Evolutionary conservation across 1,140 invertebrate genomes (phyloP).

Genomic region (Heliconius congener): DNA sequence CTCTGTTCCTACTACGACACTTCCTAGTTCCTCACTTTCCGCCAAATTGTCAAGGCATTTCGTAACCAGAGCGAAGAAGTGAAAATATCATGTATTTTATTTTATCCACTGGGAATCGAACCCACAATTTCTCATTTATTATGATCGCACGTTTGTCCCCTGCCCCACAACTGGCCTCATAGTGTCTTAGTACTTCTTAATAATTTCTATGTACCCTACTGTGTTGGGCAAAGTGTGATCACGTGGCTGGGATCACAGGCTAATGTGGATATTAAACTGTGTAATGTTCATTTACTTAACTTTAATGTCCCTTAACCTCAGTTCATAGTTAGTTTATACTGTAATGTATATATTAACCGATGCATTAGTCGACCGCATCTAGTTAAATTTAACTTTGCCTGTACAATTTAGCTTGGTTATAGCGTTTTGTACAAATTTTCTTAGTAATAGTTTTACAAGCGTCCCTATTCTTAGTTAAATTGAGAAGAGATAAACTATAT

Average conservation of each 20-base stretch:
- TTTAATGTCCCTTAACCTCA: not conserved
- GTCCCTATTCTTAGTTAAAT: conserved; percentile 11
- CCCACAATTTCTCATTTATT: not conserved
- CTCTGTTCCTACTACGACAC: too few species aligned
- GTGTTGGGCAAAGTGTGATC: too few species aligned
- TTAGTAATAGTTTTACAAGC: conserved; percentile 41
- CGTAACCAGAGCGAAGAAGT: too few species aligned
- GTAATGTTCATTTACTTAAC: not conserved
- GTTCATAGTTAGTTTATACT: not conserved
- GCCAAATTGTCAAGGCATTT: not conserved
- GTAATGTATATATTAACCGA: conserved; percentile 26
- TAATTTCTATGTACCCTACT: too few species aligned
- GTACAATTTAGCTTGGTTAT: conserved; percentile 39
- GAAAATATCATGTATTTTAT: not conserved
- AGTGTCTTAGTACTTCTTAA: too few species aligned
- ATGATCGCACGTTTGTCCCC: too few species aligned
- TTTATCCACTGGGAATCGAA: not conserved
- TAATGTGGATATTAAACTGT: not conserved
- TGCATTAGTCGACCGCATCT: conserved; percentile 35
- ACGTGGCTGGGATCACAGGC: not conserved
- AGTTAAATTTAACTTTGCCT: conserved; percentile 41
- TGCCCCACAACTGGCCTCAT: too few species aligned
- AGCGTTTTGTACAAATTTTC: conserved; percentile 37
- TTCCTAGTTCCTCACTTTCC: not conserved
- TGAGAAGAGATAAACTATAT: not conserved